Percentiles rank a stretch among this genome's conserved stretches.
These are phyloP conservation scores for Capromys pilorides DNA, from an alignment of 2,797 vertebrate species.

Conservation along the genomic window DNA sequence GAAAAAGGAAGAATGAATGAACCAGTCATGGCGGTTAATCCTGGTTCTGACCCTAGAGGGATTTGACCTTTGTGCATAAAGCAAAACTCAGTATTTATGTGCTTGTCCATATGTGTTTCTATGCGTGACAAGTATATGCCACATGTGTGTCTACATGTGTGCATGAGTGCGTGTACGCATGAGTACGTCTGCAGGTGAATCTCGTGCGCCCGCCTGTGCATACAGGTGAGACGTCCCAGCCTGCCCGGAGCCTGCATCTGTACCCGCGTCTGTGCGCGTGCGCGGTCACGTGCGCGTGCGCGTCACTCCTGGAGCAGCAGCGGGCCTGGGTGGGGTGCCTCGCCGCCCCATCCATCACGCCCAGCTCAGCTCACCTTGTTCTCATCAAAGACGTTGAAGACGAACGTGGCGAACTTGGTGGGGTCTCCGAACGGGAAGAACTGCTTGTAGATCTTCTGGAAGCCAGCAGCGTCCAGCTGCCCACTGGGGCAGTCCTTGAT, in stretches of 20 bases:
- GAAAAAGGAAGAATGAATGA: too few species aligned
- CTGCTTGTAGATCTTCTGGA: constrained; percentile 99
- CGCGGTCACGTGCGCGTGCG: too few species aligned
- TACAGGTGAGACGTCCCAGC: background rate
- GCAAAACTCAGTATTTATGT: background rate
- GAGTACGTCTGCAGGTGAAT: background rate
- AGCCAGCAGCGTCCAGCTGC: constrained; percentile 96
- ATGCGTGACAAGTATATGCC: rapidly evolving
- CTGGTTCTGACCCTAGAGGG: background rate
- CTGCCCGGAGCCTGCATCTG: background rate
- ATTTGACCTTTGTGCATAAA: background rate
- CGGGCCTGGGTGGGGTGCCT: rapidly evolving
- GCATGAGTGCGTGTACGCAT: too few species aligned
- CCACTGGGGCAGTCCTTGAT: constrained; percentile 99
- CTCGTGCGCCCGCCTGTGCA: background rate
- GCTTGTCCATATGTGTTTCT: background rate
- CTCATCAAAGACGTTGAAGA: constrained; percentile 99
- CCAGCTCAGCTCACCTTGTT: constrained; percentile 92
- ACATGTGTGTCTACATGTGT: rapidly evolving
- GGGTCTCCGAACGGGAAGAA: constrained; percentile 99
- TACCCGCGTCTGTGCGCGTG: rapidly evolving
- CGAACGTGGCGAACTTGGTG: constrained; percentile 98
- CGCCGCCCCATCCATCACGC: rapidly evolving
- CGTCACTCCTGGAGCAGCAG: background rate
- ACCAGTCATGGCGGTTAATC: background rate